Conservation (phyloP, 1,140 invertebrate genomes). For the Drosophila gunungcola region DNA sequence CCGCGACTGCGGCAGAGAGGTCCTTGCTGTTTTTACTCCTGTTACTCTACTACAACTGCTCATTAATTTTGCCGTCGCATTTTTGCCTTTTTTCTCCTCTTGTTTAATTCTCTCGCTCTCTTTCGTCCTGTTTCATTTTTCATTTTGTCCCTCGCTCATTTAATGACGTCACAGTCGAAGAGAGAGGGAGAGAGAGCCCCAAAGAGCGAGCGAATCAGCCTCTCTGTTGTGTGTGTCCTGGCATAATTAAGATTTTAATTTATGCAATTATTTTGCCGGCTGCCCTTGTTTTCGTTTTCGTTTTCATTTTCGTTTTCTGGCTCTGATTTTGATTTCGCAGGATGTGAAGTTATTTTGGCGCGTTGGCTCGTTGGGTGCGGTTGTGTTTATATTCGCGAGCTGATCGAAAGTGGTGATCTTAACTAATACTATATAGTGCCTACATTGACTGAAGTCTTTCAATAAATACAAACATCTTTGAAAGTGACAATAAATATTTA, state of each 20-base stretch:
- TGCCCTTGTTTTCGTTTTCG: slow-evolving; percentile 59
- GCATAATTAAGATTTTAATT: slow-evolving; percentile 84
- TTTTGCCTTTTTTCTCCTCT: slow-evolving; percentile 64
- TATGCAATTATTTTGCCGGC: slow-evolving; percentile 84
- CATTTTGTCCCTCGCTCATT: slow-evolving; percentile 78
- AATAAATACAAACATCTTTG: too few relatives aligned
- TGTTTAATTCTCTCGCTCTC: slow-evolving; percentile 58
- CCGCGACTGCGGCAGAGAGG: slow-evolving; percentile 25
- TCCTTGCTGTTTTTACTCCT: slow-evolving; percentile 50
- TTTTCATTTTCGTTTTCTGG: slow-evolving; percentile 46
- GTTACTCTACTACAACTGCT: slow-evolving; percentile 49
- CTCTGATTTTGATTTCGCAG: slow-evolving; percentile 41
- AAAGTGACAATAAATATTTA: too few relatives aligned
- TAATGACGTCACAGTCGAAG: slow-evolving; percentile 61
- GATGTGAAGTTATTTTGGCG: slow-evolving; percentile 72
- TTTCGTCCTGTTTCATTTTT: slow-evolving; percentile 70
- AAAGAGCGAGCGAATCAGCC: background rate
- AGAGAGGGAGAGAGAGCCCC: background rate
- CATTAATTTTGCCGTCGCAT: slow-evolving; percentile 79
- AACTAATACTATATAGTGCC: background rate
- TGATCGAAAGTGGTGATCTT: slow-evolving; percentile 12
- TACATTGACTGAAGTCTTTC: too few relatives aligned
- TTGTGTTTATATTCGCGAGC: slow-evolving; percentile 39
- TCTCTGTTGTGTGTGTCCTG: slow-evolving; percentile 53
- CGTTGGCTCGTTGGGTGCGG: slow-evolving; percentile 60